Base-by-base conservation (phyloP, 2,797 vertebrate genomes). In the Peromyscus attwateri region DNA sequence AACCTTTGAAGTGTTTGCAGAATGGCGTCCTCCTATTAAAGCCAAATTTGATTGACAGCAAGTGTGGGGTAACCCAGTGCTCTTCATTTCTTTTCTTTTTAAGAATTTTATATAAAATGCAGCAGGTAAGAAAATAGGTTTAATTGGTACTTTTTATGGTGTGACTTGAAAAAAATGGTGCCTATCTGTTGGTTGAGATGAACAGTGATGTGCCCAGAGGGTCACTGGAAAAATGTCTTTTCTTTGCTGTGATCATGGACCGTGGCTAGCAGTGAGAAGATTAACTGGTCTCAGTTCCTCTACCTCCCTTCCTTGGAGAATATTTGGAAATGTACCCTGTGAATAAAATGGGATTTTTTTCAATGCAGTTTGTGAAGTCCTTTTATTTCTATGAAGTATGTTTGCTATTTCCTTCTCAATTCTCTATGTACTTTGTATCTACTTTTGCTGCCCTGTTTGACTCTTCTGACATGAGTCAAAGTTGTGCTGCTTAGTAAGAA, bases 301-400 rank as follows among this genome's bases (percentile, higher is more conserved):
- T 98, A 98, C 96, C 97, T 97, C 97, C 95, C 92, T 97, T 95
- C 95, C 95, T 95, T 97, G 92, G 97, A 96, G 95, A 96, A 97
- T 87, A 96, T 91, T 97, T 97, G 96, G 89, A 97, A 96, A 94
- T 90, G 94, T 91, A 94, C 82, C 80, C 94, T 93, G 92, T 95
- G 93, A 98, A 98, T 97, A 97, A 98, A 98, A 96, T 91, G 76
- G 83, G 66, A 95, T 97, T 97, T 95, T 95, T 90, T 75, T 40
- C 79, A 75, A 81, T 19, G 88, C 87, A 97, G 31, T 73, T 71
- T 84, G 79, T 93, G 60, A 91, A 83, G 92, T 95, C 92, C 95
- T 87, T 95, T 97, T 91, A 94, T 97, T 97, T 92, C 43, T 55
- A 64, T 23, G 49, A 89, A 94, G 43, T 9, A 0, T 40, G 19